A percentile compares a stretch with the other conserved stretches of the same genome.
Conservation (phyloP, 23 tunicate species). For the Diplosoma virens region DNA sequence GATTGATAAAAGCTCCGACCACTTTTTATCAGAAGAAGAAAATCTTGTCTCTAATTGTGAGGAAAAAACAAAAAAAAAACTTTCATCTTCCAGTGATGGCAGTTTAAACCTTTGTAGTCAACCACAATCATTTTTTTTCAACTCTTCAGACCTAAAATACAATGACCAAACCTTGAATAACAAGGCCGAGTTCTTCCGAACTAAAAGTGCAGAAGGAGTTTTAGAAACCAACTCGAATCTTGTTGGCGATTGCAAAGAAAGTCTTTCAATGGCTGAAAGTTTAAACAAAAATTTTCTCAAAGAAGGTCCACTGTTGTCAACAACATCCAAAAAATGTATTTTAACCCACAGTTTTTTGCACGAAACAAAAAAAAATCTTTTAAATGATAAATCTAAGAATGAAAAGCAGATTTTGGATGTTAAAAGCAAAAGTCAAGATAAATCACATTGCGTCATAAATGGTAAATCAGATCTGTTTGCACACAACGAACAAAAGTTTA, state of each 20-base stretch:
- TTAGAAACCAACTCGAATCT: conserved; percentile 11
- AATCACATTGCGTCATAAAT: too few relatives aligned
- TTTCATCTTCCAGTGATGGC: too few relatives aligned
- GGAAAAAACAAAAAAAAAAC: not conserved
- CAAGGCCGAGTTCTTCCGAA: conserved; percentile 43
- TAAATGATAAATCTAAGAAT: too few relatives aligned
- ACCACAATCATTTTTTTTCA: not conserved
- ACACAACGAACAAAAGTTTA: too few relatives aligned
- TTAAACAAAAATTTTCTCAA: not conserved
- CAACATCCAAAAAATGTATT: not conserved
- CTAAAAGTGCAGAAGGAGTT: conserved; percentile 73
- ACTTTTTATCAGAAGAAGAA: not conserved
- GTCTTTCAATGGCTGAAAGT: not conserved
- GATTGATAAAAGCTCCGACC: not conserved
- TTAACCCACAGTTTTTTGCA: not conserved
- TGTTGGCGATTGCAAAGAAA: too few relatives aligned
- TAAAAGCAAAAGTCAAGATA: too few relatives aligned
- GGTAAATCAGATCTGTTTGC: not conserved
- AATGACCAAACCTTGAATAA: conserved; percentile 9
- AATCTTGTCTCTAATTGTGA: not conserved
- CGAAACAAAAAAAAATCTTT: too few relatives aligned
- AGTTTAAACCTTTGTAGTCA: too few relatives aligned
- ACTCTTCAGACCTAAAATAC: not conserved
- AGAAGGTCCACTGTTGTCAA: not conserved
- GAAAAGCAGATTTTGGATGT: too few relatives aligned